A percentile compares a stretch with the other conserved stretches of the same genome.
Evolutionary conservation across 2,888 invertebrate genomes (phyloP).

Genomic region (Lasiommata megera): DNA sequence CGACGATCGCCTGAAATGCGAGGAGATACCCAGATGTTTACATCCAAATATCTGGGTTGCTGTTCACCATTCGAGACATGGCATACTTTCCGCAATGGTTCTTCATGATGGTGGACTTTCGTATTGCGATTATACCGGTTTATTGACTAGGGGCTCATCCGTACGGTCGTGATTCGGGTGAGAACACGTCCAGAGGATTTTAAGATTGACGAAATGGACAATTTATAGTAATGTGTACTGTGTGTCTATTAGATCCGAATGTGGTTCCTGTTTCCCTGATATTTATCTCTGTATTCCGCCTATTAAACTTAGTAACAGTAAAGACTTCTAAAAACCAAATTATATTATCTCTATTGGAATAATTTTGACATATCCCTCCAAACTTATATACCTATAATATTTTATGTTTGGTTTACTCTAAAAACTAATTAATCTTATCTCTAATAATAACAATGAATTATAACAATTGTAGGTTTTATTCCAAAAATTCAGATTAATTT

Average conservation of each 20-base stretch:
- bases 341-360: neutral
- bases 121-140: slow-evolving; percentile 9
- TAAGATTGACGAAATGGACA: too few species aligned
- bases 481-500: too few species aligned
- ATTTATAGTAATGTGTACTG: neutral
- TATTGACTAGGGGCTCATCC: neutral
- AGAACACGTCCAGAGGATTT: too few species aligned
- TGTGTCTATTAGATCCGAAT: neutral
- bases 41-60: slow-evolving; percentile 21
- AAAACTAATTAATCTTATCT: too few species aligned
- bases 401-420: too few species aligned
- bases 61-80: slow-evolving; percentile 8
- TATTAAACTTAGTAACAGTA: slow-evolving; percentile 5
- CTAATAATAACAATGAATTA: too few species aligned
- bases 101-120: slow-evolving; percentile 7
- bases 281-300: slow-evolving; percentile 17
- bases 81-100: slow-evolving; percentile 17
- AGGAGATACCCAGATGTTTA: slow-evolving; percentile 23
- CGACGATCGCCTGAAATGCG: slow-evolving; percentile 38
- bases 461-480: too few species aligned
- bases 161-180: too few species aligned
- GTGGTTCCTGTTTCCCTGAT: neutral
- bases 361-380: neutral
- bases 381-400: too few species aligned
- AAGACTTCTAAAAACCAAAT: neutral